Evolutionary conservation across 2,888 invertebrate species (phyloP).

Genomic region (Sceliomorpha sp.): DNA sequence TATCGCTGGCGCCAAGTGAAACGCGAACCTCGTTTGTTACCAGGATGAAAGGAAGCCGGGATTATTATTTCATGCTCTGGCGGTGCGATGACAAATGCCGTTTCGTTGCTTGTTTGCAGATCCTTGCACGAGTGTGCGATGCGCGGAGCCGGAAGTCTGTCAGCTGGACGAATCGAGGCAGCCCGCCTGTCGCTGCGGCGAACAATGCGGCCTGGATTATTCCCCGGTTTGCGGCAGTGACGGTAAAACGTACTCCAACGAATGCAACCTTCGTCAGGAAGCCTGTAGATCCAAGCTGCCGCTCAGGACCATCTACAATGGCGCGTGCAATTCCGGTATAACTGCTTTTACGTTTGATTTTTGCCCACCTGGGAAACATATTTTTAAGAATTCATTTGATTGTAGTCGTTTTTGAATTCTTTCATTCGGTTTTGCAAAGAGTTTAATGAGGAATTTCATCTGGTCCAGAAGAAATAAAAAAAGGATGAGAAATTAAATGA

Average conservation of each 20-base stretch:
- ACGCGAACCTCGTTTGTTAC: slow-evolving; percentile 17
- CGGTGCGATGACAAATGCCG: slow-evolving; percentile 11
- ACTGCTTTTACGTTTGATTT: too few species aligned
- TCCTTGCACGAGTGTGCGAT: slow-evolving; percentile 90
- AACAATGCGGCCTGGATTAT: slow-evolving; percentile 86
- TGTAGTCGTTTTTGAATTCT: too few species aligned
- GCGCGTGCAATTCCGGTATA: slow-evolving; percentile 90
- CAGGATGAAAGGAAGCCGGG: neutral
- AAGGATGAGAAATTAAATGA: too few species aligned
- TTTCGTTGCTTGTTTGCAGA: slow-evolving; percentile 82
- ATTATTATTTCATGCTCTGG: slow-evolving; percentile 9
- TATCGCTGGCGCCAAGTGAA: neutral
- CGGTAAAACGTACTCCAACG: slow-evolving; percentile 89
- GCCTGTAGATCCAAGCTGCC: slow-evolving; percentile 89
- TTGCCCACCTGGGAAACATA: too few species aligned
- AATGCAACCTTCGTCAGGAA: slow-evolving; percentile 89
- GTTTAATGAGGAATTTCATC: too few species aligned
- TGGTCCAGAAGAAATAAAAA: too few species aligned
- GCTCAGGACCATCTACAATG: slow-evolving; percentile 89
- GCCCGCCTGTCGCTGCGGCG: slow-evolving; percentile 90
- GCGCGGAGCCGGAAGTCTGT: slow-evolving; percentile 90
- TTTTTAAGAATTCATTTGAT: too few species aligned
- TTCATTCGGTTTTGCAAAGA: too few species aligned
- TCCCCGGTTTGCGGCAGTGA: slow-evolving; percentile 89
- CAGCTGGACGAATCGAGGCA: slow-evolving; percentile 89